A percentile compares a stretch with the other conserved stretches of the same genome.
phyloP scores from a whole-genome alignment of 2,888 invertebrate species.

The Cyclophora punctaria region DNA sequence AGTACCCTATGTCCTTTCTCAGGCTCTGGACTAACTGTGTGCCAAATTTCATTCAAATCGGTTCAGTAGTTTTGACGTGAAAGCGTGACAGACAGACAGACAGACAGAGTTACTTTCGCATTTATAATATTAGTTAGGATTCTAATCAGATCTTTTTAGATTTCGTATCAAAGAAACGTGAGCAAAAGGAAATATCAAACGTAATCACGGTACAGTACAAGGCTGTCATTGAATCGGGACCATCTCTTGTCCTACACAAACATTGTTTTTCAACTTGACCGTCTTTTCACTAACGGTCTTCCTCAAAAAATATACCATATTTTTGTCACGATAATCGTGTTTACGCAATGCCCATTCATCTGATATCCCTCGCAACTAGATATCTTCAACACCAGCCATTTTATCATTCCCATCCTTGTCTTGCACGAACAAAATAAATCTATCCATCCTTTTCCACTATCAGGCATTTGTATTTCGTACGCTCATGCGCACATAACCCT shows the following conservation, averaged over 20 bases:
- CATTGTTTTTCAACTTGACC: slow-evolving; percentile 16
- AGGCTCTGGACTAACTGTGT: no score
- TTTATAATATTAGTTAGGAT: no score
- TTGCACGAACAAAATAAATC: slow-evolving; percentile 17
- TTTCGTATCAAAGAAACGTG: no score
- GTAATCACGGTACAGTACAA: background rate
- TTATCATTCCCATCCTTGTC: slow-evolving; percentile 6
- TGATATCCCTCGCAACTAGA: slow-evolving; percentile 16
- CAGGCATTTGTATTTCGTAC: slow-evolving; percentile 43
- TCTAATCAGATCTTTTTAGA: no score
- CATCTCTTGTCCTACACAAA: slow-evolving; percentile 7
- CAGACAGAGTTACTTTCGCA: no score
- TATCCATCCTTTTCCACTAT: slow-evolving; percentile 25
- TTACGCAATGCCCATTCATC: slow-evolving; percentile 20
- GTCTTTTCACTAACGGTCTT: slow-evolving; percentile 14
- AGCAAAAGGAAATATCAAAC: background rate
- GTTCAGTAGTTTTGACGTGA: no score
- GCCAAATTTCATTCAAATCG: no score
- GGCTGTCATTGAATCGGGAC: background rate
- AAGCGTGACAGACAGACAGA: no score
- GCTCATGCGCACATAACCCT: slow-evolving; percentile 51
- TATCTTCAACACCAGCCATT: slow-evolving; percentile 6
- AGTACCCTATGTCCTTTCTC: no score
- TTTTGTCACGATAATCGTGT: slow-evolving; percentile 20
- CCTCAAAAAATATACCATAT: slow-evolving; percentile 10